Evolutionary conservation across 2,797 vertebrate species (phyloP), one percentile per base, ranked within the genome.

Genomic region (Anguilla anguilla): DNA sequence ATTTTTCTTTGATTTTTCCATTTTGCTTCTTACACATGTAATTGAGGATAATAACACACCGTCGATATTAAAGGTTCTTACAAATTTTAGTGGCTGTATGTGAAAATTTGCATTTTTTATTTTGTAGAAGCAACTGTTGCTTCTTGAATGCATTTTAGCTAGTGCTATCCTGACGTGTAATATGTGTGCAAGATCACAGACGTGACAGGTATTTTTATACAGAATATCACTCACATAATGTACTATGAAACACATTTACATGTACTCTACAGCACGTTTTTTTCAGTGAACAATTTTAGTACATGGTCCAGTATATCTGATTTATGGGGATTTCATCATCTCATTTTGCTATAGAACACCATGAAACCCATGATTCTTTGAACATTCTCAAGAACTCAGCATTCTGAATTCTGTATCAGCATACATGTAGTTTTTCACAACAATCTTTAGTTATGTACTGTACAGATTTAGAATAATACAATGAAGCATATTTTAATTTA

Each of bases 311-410:
- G n/a, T 31, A 72, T 31, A 31, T 31, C 67, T 31, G 7, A n/a
- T 31, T 28, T 72, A 28, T 72, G 31, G 6, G 6, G 10, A 72
- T 28, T 72, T 72, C n/a, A n/a, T 9, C n/a, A 11, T 72, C 28
- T 28, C 25, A 11, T 31, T 72, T 72, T 31, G n/a, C 67, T 31
- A 28, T 72, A 31, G 9, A 72, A 72, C 9, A 72, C 3, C n/a
- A 72, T 72, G 28, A 6, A 9, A 67, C 9, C 49, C 43, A 25
- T 81, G 39, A 88, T 83, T 90, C 39, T 82, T 31, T 25, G 51
- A 53, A 53, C 51, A 53, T 53, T 53, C 51, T 53, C 7, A 53
- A 53, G 7, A 53, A 53, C 2, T 53, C 51, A 9, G 51, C 11
- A 53, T 53, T 53, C 51, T 53, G 51, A 53, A 53, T 53, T 53